These are phyloP conservation scores for Siniperca chuatsi DNA, from an alignment of 2,113 vertebrate genomes.

Conservation along the genomic window DNA sequence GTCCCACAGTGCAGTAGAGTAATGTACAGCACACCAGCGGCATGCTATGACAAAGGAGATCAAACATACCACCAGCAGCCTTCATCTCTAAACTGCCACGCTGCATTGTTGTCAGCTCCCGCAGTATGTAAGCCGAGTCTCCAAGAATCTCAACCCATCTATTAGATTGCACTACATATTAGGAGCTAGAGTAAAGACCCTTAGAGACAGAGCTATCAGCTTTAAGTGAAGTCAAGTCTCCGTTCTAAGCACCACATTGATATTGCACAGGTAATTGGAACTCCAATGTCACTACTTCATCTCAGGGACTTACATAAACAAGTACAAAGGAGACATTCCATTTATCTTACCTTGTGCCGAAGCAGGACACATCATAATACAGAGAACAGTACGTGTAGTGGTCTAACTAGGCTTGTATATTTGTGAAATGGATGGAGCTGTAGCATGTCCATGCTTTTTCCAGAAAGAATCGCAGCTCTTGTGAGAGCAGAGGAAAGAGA, in stretches of 20 bases:
- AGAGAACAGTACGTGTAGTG: conserved; percentile 62
- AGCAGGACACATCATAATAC: conserved; percentile 72
- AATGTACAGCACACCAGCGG: neutral
- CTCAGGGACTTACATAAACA: conserved; percentile 78
- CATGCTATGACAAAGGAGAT: conserved; percentile 3
- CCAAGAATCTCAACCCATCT: conserved; percentile 59
- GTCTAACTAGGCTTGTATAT: conserved; percentile 74
- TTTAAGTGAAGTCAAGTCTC: conserved; percentile 76
- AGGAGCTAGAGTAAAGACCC: conserved; percentile 65
- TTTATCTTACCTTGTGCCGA: conserved; percentile 81
- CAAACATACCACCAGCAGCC: conserved; percentile 13
- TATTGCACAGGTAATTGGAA: conserved; percentile 80
- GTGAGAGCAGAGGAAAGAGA: conserved; percentile 32
- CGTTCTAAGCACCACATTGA: conserved; percentile 77
- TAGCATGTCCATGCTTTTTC: conserved; percentile 58
- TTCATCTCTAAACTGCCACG: conserved; percentile 43
- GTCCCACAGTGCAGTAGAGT: neutral
- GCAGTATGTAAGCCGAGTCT: conserved; percentile 48
- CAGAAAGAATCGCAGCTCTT: conserved; percentile 32
- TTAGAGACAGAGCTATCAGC: conserved; percentile 68
- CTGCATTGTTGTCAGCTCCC: conserved; percentile 43
- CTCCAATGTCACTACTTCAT: conserved; percentile 72
- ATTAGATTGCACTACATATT: conserved; percentile 60
- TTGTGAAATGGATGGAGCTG: conserved; percentile 71
- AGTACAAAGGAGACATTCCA: conserved; percentile 72